phyloP scores from a whole-genome alignment of 2,797 vertebrate genomes.

The Ptychadena robeensis region DNA sequence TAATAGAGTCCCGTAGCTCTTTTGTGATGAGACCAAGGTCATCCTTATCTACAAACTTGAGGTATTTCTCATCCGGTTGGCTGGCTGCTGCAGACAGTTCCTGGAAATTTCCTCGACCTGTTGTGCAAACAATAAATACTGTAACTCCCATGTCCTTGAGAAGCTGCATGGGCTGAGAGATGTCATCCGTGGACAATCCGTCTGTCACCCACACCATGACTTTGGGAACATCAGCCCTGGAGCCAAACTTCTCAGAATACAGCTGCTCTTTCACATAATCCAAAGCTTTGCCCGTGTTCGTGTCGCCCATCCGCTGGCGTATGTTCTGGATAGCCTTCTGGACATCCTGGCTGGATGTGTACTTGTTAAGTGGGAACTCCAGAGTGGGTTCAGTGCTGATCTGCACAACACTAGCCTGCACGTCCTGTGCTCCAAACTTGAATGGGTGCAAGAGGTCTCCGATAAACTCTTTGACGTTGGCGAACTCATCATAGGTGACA shows the following conservation, averaged over 20 bases:
- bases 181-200: slow-evolving; percentile 86
- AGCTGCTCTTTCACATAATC: slow-evolving; percentile 77
- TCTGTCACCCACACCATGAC: slow-evolving; percentile 96
- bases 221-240: slow-evolving; percentile 82
- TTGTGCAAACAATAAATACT: slow-evolving; percentile 87
- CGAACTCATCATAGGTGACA: slow-evolving; percentile 89
- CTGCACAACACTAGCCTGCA: slow-evolving; percentile 87
- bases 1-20: slow-evolving; percentile 83
- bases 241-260: slow-evolving; percentile 73
- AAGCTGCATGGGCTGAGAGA: slow-evolving; percentile 82
- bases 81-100: slow-evolving; percentile 84
- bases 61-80: slow-evolving; percentile 78
- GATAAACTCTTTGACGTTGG: slow-evolving; percentile 84
- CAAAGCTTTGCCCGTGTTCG: slow-evolving; percentile 89
- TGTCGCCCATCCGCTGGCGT: slow-evolving; percentile 87
- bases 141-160: slow-evolving; percentile 85
- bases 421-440: slow-evolving; percentile 81
- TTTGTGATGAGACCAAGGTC: slow-evolving; percentile 87
- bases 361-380: slow-evolving; percentile 84
- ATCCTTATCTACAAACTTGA: slow-evolving; percentile 94
- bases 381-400: slow-evolving; percentile 83
- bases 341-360: slow-evolving; percentile 70
- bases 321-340: slow-evolving; percentile 76
- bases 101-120: slow-evolving; percentile 86
- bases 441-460: slow-evolving; percentile 85